Percentiles rank a stretch among this genome's conserved stretches.
Conservation (phyloP, 2,888 invertebrate genomes). For the Thereva nobilitata region DNA sequence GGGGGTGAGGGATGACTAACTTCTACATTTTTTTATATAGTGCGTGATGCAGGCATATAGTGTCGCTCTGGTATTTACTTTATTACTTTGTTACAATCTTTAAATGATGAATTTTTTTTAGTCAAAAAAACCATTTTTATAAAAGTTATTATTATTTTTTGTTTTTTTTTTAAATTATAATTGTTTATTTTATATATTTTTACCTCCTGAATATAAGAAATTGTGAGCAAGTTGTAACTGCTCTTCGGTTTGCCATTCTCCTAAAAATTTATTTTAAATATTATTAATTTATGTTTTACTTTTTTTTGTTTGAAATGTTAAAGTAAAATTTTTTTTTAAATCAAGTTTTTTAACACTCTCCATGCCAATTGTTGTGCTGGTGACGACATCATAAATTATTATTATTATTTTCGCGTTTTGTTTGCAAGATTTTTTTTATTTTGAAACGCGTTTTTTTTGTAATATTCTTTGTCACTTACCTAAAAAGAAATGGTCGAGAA, state of each 20-base stretch:
- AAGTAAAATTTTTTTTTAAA: not conserved
- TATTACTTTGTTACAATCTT: too few relatives aligned
- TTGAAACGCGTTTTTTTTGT: not conserved
- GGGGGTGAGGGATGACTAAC: too few relatives aligned
- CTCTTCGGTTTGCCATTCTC: conserved; percentile 77
- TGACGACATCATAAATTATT: not conserved
- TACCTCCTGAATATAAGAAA: conserved; percentile 83
- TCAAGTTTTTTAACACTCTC: not conserved
- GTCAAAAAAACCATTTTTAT: not conserved
- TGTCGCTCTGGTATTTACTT: not conserved
- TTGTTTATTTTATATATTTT: conserved; percentile 46
- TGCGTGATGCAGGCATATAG: too few relatives aligned
- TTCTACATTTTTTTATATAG: too few relatives aligned
- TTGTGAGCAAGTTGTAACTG: conserved; percentile 84
- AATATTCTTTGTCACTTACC: too few relatives aligned
- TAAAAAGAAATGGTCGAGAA: too few relatives aligned
- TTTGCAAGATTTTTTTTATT: not conserved
- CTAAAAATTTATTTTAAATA: conserved; percentile 56
- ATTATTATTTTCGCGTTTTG: too few relatives aligned
- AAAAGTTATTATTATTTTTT: conserved; percentile 1
- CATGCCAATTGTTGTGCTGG: too few relatives aligned
- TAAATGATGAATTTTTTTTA: not conserved
- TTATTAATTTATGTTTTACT: conserved; percentile 20
- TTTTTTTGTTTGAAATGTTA: conserved; percentile 11
- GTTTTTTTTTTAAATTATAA: conserved; percentile 27